Conservation (phyloP, 1,140 invertebrate genomes). For the Drosophila nasuta region DNA sequence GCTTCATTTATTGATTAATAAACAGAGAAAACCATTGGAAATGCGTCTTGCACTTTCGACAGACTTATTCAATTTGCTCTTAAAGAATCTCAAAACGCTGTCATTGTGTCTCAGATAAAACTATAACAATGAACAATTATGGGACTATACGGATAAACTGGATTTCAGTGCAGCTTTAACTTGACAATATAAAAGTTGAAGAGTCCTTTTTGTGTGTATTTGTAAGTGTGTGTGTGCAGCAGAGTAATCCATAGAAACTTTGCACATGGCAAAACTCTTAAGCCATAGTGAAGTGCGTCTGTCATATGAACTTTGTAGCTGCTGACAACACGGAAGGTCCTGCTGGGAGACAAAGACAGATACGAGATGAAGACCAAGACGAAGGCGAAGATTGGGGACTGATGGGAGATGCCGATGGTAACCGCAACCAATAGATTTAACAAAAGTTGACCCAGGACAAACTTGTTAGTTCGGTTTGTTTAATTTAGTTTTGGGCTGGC, state of each 20-base stretch:
- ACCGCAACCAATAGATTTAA: slow-evolving; percentile 43
- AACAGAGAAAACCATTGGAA: neutral
- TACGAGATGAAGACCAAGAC: neutral
- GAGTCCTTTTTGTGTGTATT: neutral
- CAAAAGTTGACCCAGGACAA: slow-evolving; percentile 42
- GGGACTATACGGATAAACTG: neutral
- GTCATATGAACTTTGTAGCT: slow-evolving; percentile 26
- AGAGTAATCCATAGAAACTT: slow-evolving; percentile 35
- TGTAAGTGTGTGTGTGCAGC: neutral
- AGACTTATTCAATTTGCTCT: neutral
- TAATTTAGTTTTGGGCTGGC: slow-evolving; percentile 41
- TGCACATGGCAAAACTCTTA: slow-evolving; percentile 21
- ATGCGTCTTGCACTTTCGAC: neutral
- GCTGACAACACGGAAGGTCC: slow-evolving; percentile 13
- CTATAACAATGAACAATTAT: slow-evolving; percentile 1
- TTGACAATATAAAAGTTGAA: slow-evolving; percentile 25
- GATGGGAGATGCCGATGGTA: no score
- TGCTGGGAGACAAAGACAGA: neutral
- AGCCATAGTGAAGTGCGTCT: slow-evolving; percentile 22
- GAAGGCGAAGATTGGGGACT: no score
- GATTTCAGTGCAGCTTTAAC: slow-evolving; percentile 11
- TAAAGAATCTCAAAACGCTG: slow-evolving; percentile 1
- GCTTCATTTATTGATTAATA: slow-evolving; percentile 37
- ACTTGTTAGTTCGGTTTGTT: slow-evolving; percentile 42
- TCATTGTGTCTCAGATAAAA: slow-evolving; percentile 2